phyloP scores from a whole-genome alignment of 2,113 vertebrate genomes.

The Phyllostomus discolor region DNA sequence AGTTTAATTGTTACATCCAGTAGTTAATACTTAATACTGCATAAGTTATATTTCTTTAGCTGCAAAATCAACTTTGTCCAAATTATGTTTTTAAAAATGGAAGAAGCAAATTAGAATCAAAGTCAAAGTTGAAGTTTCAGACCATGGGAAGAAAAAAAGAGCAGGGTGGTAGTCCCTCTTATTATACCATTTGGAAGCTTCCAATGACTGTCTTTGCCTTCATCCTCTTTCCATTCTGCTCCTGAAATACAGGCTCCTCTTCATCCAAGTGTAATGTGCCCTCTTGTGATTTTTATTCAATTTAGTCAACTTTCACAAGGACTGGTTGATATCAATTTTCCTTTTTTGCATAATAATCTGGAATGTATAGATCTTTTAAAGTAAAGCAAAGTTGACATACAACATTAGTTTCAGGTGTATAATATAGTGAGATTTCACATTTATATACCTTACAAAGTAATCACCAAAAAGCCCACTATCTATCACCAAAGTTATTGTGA shows the following conservation, averaged over 20 bases:
- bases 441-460: too few relatives aligned
- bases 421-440: too few relatives aligned
- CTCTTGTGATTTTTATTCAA: neutral
- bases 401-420: too few relatives aligned
- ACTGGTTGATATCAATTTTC: neutral
- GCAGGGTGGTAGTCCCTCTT: too few relatives aligned
- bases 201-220: neutral
- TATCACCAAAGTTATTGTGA: too few relatives aligned
- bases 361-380: too few relatives aligned
- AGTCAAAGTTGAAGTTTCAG: neutral
- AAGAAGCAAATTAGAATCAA: neutral
- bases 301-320: neutral
- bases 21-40: neutral
- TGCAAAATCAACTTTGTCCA: neutral
- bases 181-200: neutral
- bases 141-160: neutral
- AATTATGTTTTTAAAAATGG: neutral
- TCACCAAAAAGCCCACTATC: too few relatives aligned
- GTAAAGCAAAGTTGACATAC: too few relatives aligned
- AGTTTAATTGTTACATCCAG: neutral
- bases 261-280: neutral
- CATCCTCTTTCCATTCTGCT: neutral
- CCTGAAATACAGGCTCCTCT: neutral
- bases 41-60: neutral
- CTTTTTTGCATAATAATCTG: too few relatives aligned